These are phyloP conservation scores for Macrobrachium nipponense DNA, from an alignment of 1,140 invertebrate genomes.

Conservation along the genomic window DNA sequence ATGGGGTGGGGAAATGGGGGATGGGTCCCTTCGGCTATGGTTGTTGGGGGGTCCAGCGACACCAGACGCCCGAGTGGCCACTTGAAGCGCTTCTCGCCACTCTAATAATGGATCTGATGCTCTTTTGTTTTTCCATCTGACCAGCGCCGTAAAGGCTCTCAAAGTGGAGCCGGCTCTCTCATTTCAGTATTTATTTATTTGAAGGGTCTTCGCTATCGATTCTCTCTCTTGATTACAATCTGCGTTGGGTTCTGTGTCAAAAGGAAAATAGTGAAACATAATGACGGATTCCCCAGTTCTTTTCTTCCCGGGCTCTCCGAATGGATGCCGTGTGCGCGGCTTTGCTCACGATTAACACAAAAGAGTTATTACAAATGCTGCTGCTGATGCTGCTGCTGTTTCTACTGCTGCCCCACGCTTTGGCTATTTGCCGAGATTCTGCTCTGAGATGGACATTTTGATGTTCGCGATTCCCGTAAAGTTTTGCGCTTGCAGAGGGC, in stretches of 20 bases:
- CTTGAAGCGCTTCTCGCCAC: slow-evolving; percentile 58
- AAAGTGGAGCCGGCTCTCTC: slow-evolving; percentile 18
- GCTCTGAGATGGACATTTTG: no score
- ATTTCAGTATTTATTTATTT: slow-evolving; percentile 48
- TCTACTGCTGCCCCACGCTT: neutral
- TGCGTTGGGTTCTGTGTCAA: slow-evolving; percentile 4
- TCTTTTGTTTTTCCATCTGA: slow-evolving; percentile 62
- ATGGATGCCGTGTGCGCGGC: no score
- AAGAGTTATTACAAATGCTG: neutral
- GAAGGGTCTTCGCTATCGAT: slow-evolving; percentile 29
- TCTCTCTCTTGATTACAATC: slow-evolving; percentile 24
- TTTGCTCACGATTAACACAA: neutral
- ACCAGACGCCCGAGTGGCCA: slow-evolving; percentile 58
- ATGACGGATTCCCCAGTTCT: no score
- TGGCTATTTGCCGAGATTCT: no score
- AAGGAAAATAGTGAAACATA: neutral
- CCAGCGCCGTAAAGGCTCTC: slow-evolving; percentile 54
- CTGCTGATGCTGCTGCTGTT: neutral
- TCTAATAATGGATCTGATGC: slow-evolving; percentile 62
- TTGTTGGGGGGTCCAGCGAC: slow-evolving; percentile 25
- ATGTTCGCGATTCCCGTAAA: no score
- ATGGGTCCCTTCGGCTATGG: neutral
- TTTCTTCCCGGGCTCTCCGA: no score
- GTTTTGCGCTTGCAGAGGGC: no score
- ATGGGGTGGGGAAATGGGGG: neutral